Conservation (phyloP, 30 jellyfish, hydroid and myxozoan genomes). For the Chrysaora quinquecirrha region DNA sequence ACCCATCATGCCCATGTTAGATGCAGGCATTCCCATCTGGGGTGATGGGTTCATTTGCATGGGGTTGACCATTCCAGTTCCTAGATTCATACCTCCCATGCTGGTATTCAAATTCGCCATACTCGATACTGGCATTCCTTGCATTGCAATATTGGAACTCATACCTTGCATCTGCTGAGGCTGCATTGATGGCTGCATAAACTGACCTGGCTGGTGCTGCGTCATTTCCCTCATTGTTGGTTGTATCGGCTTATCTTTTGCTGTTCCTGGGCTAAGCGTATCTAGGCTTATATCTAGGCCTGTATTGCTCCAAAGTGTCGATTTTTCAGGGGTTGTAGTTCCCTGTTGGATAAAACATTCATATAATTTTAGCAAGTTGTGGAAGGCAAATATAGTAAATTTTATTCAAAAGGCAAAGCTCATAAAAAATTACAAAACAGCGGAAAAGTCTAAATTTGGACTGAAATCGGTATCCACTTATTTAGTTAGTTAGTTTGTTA, state of each 20-base stretch:
- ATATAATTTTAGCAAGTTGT: too few species aligned
- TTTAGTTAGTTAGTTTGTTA: too few species aligned
- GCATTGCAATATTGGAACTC: neutral
- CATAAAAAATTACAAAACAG: too few species aligned
- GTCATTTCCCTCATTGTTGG: slow-evolving; percentile 93
- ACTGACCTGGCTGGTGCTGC: slow-evolving; percentile 26
- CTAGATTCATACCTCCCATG: slow-evolving; percentile 39
- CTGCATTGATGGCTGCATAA: slow-evolving; percentile 1
- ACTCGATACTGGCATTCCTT: slow-evolving; percentile 12
- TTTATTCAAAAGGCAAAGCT: too few species aligned
- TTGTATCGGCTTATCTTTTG: slow-evolving; percentile 77
- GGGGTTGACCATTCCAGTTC: slow-evolving; percentile 45
- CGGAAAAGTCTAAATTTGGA: too few species aligned
- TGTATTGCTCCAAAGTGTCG: slow-evolving; percentile 85
- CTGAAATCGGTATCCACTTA: too few species aligned
- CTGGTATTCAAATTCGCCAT: slow-evolving; percentile 34
- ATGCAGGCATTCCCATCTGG: slow-evolving; percentile 16
- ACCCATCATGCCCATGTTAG: slow-evolving; percentile 28
- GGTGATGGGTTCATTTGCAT: neutral
- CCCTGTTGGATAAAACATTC: too few species aligned
- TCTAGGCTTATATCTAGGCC: slow-evolving; percentile 94
- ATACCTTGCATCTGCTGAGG: slow-evolving; percentile 11
- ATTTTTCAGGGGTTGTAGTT: slow-evolving; percentile 48
- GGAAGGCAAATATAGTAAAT: too few species aligned
- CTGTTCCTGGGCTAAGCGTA: slow-evolving; percentile 77